Evolutionary conservation across 2,888 invertebrate species (phyloP).

Genomic region (Acleris literana): DNA sequence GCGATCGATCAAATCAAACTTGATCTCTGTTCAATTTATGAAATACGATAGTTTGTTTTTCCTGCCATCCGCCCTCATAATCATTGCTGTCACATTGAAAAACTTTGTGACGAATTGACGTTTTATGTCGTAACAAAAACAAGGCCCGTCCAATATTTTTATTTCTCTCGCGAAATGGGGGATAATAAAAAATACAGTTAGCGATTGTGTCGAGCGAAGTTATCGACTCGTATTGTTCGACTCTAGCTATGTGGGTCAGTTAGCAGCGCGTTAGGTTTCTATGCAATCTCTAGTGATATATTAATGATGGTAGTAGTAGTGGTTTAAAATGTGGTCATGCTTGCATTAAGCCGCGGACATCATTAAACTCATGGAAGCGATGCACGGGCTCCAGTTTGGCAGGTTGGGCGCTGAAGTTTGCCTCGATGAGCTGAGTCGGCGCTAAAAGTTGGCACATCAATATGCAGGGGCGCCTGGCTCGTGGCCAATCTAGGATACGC

Average conservation of each 20-base stretch:
- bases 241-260: too few species aligned
- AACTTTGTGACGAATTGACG: constrained; percentile 56
- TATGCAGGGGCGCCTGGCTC: constrained; percentile 69
- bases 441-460: constrained; percentile 76
- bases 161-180: neutral
- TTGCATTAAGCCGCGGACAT: constrained; percentile 48
- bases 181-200: neutral
- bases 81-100: constrained; percentile 62
- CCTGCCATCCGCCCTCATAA: constrained; percentile 48
- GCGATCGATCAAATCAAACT: constrained; percentile 67
- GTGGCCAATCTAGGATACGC: constrained; percentile 73
- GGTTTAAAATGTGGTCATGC: constrained; percentile 39
- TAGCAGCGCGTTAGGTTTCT: neutral
- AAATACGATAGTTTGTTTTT: constrained; percentile 69
- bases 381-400: constrained; percentile 64
- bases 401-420: constrained; percentile 62
- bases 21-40: constrained; percentile 70
- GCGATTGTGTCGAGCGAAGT: neutral
- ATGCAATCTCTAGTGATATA: neutral
- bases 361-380: constrained; percentile 63
- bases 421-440: constrained; percentile 67
- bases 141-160: constrained; percentile 3
- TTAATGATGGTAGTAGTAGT: constrained; percentile 16
- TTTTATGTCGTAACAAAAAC: constrained; percentile 5
- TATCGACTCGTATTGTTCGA: too few species aligned